Conservation (phyloP, 2,797 vertebrate genomes). For the Gallinago stenura region DNA sequence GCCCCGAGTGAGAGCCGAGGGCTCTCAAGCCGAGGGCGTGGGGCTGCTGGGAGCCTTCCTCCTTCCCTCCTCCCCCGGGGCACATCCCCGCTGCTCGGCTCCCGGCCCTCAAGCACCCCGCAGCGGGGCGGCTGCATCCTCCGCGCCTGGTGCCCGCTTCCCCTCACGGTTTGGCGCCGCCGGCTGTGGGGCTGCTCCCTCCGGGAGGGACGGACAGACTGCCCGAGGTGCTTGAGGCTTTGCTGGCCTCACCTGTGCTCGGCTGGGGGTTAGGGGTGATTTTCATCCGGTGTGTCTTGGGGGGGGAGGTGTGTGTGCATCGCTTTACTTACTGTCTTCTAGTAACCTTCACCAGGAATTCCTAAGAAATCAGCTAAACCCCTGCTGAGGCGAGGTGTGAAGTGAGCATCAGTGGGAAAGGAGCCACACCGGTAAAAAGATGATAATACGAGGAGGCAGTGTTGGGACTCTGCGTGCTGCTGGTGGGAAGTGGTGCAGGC, state of each 20-base stretch:
- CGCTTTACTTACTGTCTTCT: not conserved
- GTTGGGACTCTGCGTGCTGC: not conserved
- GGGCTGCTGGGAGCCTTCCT: not conserved
- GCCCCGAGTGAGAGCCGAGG: not conserved
- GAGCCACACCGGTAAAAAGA: rapidly evolving
- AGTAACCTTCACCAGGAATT: not conserved
- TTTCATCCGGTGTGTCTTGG: rapidly evolving
- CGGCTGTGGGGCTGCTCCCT: not conserved
- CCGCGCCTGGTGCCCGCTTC: not conserved
- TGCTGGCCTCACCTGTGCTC: rapidly evolving
- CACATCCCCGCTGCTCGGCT: not conserved
- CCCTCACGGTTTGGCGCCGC: rapidly evolving
- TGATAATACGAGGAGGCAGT: rapidly evolving
- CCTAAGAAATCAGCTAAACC: not conserved
- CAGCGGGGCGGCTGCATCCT: not conserved
- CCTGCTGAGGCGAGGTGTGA: not conserved
- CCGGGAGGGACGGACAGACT: rapidly evolving
- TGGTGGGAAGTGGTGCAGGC: not conserved
- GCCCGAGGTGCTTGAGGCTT: rapidly evolving
- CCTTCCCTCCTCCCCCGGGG: no score
- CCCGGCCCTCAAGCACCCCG: no score
- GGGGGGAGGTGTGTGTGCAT: no score
- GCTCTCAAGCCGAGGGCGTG: not conserved
- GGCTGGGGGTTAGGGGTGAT: rapidly evolving
- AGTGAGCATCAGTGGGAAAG: not conserved